Evolutionary conservation across 2,113 vertebrate genomes (phyloP).

Genomic region (Pomatostomus ruficeps): DNA sequence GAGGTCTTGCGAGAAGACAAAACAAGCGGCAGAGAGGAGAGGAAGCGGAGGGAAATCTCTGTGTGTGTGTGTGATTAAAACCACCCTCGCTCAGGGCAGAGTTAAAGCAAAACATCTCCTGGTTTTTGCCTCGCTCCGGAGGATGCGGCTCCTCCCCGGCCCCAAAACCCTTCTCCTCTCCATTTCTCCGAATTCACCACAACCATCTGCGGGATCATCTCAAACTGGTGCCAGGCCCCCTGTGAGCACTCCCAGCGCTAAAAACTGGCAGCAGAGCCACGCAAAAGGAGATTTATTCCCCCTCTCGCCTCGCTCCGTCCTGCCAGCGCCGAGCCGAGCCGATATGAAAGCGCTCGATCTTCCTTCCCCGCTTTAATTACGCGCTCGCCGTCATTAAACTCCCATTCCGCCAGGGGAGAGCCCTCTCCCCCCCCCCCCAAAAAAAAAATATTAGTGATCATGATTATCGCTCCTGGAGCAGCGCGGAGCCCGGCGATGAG

Average conservation of each 20-base stretch:
- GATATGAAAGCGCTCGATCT: neutral
- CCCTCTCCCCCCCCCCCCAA: neutral
- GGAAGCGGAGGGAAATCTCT: neutral
- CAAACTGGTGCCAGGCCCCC: neutral
- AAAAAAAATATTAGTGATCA: neutral
- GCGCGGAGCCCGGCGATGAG: neutral
- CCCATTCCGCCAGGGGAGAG: neutral
- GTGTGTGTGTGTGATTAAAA: neutral
- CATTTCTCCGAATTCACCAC: neutral
- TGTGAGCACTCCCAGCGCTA: neutral
- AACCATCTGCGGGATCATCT: neutral
- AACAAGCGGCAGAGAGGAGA: conserved; percentile 1
- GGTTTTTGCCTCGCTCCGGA: neutral
- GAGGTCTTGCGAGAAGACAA: neutral
- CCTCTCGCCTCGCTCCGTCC: neutral
- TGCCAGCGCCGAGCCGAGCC: neutral
- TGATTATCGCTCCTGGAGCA: neutral
- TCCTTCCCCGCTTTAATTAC: neutral
- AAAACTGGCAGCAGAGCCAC: neutral
- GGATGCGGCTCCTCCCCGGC: neutral
- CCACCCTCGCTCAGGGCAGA: neutral
- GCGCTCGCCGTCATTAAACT: neutral
- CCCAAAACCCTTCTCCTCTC: neutral
- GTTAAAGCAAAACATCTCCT: neutral
- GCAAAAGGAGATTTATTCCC: neutral